phyloP scores from a whole-genome alignment of 2,888 invertebrate genomes.

The Schizotus pectinicornis region DNA sequence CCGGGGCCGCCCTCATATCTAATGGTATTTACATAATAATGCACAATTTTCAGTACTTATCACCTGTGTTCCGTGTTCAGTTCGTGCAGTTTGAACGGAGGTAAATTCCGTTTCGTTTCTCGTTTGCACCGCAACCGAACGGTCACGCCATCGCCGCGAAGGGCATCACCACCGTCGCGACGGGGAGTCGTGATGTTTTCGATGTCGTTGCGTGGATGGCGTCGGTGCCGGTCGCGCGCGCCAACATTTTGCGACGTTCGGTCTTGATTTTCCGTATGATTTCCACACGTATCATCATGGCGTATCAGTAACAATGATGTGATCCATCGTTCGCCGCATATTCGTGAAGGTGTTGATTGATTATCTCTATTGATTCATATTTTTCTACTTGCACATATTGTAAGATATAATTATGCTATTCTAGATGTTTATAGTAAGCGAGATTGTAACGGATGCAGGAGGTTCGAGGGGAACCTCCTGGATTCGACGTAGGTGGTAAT shows the following conservation, averaged over 20 bases:
- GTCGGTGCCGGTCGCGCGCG: background rate
- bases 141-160: constrained; percentile 5
- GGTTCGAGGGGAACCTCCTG: constrained; percentile 21
- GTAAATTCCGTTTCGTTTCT: background rate
- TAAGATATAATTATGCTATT: constrained; percentile 49
- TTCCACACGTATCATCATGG: constrained; percentile 9
- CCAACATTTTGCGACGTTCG: background rate
- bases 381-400: constrained; percentile 60
- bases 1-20: background rate
- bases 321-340: constrained; percentile 32
- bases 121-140: background rate
- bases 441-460: constrained; percentile 39
- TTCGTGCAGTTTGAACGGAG: background rate
- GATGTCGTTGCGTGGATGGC: background rate
- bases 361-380: constrained; percentile 55
- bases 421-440: constrained; percentile 41
- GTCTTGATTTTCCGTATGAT: background rate
- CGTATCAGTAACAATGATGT: constrained; percentile 32
- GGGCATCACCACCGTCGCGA: constrained; percentile 1
- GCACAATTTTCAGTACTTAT: constrained; percentile 9
- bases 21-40: constrained; percentile 2
- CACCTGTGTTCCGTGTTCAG: background rate
- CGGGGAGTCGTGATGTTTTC: constrained; percentile 7
- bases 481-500: constrained; percentile 21
- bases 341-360: constrained; percentile 33